Evolutionary conservation across 53 echinoderm and acorn worm genomes (phyloP), one percentile per base, ranked within the genome.

Genomic region (Arbacia lixula): DNA sequence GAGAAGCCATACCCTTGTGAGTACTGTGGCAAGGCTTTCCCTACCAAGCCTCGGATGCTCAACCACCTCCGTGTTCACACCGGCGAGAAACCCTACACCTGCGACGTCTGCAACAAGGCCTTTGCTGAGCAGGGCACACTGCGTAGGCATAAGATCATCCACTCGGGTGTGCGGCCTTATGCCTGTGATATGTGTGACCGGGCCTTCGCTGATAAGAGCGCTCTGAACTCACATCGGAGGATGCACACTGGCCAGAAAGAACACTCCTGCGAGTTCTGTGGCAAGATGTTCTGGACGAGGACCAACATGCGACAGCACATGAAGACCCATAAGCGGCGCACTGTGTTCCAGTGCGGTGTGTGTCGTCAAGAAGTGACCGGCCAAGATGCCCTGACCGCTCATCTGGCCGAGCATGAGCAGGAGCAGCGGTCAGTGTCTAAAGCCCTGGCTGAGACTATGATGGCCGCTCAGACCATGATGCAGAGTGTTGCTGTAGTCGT

Each of bases 401-500:
- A 77, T 17, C 54, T 77, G 12, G 58, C 55, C 0, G 37, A 77
- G 77, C 77, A 77, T 43, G 77, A 77, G 55, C 31, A 54, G 19
- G 60, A 77, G 16, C 77, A 77, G 19, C 77, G 58, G 36, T 26
- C n/a, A 3, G 57, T 36, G 1, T 56, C 77, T 36, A 11, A 77
- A 4, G 77, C 77, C 5, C 40, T 77, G 0, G 77, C 77, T 4
- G 10, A 56, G 30, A 77, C 77, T 36, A 77, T 77, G 77, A 58
- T 77, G 37, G 77, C 77, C 5, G 77, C 58, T 0, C 77, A 77
- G 34, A 33, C 26, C 38, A 77, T 77, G 57, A 77, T 77, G 77
- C 51, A 74, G 32, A 74, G 33, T 8, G 77, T 77, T 20, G 14
- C 37, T 37, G 77, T 57, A 4, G 58, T 36, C 2, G 26, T 43